phyloP scores from a whole-genome alignment of 1,140 invertebrate genomes.

The Matsumurasca onukii region DNA sequence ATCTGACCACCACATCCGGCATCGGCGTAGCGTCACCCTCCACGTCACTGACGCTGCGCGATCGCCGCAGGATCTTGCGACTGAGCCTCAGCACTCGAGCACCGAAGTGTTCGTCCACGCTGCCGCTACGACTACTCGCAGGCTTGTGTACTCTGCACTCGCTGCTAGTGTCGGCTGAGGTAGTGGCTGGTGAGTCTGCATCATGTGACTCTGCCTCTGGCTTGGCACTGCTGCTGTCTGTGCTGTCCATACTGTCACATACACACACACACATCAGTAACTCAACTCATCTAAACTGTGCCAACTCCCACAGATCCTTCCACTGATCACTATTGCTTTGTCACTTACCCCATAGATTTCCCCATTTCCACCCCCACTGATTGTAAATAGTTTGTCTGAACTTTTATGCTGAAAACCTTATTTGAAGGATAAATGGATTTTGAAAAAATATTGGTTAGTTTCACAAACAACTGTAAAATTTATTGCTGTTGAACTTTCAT shows the following conservation, averaged over 20 bases:
- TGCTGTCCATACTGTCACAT: neutral
- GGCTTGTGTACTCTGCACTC: neutral
- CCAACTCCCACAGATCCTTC: no score
- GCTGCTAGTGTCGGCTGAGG: neutral
- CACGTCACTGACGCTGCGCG: neutral
- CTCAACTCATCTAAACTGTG: neutral
- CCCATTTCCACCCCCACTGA: no score
- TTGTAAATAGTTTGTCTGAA: no score
- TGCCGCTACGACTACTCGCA: neutral
- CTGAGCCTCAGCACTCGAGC: conserved; percentile 26
- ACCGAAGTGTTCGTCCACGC: conserved; percentile 22
- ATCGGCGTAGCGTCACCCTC: neutral
- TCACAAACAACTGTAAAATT: no score
- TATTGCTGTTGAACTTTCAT: no score
- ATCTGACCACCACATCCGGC: neutral
- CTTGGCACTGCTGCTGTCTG: neutral
- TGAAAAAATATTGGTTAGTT: no score
- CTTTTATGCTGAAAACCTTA: no score
- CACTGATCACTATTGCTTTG: no score
- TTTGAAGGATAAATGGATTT: no score
- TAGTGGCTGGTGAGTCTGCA: neutral
- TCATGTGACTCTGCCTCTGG: neutral
- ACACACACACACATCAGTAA: neutral
- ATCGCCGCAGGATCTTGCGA: conserved; percentile 12
- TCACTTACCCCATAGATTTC: no score